Percentiles rank a stretch among this genome's conserved stretches.
These are phyloP conservation scores for Protobothrops mucrosquamatus DNA, from an alignment of 2,113 vertebrate genomes.

Conservation along the genomic window DNA sequence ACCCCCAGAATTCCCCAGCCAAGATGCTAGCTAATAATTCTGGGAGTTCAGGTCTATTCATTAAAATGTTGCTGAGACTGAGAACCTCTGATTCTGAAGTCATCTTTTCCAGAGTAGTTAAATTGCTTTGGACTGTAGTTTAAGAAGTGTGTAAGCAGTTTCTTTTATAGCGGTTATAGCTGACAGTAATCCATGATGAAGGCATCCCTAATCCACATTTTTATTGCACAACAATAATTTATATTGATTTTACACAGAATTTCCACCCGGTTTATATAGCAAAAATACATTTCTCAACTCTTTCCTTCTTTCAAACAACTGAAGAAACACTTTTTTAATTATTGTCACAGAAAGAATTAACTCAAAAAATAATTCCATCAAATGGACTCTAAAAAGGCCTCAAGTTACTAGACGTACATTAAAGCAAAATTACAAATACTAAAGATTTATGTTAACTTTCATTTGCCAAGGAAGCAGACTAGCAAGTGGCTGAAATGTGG, in stretches of 20 bases:
- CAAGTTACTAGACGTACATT: no score
- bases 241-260: neutral
- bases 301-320: no score
- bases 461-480: slow-evolving; percentile 22
- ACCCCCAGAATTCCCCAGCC: neutral
- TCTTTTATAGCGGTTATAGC: neutral
- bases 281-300: neutral
- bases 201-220: neutral
- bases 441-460: neutral
- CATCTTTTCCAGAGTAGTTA: neutral
- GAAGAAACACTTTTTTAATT: no score
- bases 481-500: slow-evolving; percentile 12
- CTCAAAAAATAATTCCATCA: no score
- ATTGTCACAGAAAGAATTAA: no score
- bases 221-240: neutral
- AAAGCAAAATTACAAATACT: no score
- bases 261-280: neutral
- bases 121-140: neutral
- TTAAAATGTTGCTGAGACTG: neutral
- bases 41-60: neutral
- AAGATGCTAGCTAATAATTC: neutral
- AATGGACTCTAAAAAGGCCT: no score
- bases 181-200: neutral
- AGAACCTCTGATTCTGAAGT: neutral
- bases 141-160: neutral